Evolutionary conservation across 2,797 vertebrate genomes (phyloP), one percentile per base, ranked within the genome.

Genomic region (Dipus sagitta): DNA sequence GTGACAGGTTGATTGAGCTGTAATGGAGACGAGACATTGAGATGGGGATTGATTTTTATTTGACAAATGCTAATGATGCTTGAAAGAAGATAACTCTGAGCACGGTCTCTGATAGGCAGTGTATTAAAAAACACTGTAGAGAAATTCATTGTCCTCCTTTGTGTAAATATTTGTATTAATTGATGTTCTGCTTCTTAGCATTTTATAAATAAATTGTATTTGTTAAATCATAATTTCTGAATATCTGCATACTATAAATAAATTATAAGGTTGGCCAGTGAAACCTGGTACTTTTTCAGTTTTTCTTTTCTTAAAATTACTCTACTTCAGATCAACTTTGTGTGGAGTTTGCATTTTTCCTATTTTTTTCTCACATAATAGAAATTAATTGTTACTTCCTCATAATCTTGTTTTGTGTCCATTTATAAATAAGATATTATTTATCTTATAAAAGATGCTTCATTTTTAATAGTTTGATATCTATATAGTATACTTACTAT

Each of bases 1-100:
- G 64, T 78, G 70, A 54, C n/a, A 74, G 6, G 10, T 26, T 97
- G 90, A 89, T 92, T 94, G 96, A 94, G 62, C 54, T 82, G 15
- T 90, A 86, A 60, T 26, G 79, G 93, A 84, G n/a, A 92, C 86
- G 93, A 72, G 93, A 47, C 84, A 94, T 75, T 95, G 95, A 94
- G 86, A 64, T 1, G 52, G 23, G 52, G 95, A 87, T 70, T 94
- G 95, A 85, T 96, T 96, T 97, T 93, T 78, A 93, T 88, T 96
- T 96, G 85, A 97, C 89, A 96, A 77, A 86, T 82, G 91, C 67
- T 92, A 96, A 94, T 70, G 91, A 74, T 87, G 88, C 79, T 76
- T 95, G 86, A 95, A 95, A 71, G 79, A 81, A 65, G 26, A 5
- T 83, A 77, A 80, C 65, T 96, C 78, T 47, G 58, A 92, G 86